Conservation (phyloP, 2,113 vertebrate genomes). For the Suricata suricatta region DNA sequence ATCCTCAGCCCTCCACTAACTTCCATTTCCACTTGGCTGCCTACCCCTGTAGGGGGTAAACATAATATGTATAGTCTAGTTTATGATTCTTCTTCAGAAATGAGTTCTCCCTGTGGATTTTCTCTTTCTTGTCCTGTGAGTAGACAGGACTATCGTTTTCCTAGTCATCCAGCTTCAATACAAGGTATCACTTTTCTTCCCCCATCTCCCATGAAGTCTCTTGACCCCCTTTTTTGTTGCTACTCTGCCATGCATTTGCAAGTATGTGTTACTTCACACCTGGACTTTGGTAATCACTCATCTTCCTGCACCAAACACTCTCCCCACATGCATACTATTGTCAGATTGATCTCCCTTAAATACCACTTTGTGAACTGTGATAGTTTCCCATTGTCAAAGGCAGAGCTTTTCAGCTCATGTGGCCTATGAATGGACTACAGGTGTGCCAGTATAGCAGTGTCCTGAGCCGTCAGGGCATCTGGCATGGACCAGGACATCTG, state of each 20-base stretch:
- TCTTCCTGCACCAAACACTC: background rate
- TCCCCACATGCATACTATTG: background rate
- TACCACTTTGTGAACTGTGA: background rate
- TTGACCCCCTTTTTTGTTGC: background rate
- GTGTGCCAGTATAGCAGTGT: background rate
- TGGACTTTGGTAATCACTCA: background rate
- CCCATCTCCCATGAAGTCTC: background rate
- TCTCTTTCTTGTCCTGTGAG: background rate
- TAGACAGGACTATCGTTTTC: background rate
- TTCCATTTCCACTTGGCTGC: background rate
- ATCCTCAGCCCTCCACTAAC: background rate
- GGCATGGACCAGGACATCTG: background rate
- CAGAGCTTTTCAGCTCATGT: background rate
- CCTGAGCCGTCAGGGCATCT: background rate
- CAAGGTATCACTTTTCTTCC: background rate
- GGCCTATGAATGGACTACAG: background rate
- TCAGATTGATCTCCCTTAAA: slow-evolving; percentile 50
- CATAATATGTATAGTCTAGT: background rate
- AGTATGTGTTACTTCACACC: slow-evolving; percentile 31
- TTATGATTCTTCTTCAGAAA: background rate
- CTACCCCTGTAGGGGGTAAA: background rate
- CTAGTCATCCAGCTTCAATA: background rate
- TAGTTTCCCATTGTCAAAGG: background rate
- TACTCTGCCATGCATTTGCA: background rate
- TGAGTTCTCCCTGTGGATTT: background rate